Percentiles rank a stretch among this genome's conserved stretches.
Conservation (phyloP, 2,888 invertebrate species). For the Sinhomidia bicolor region DNA sequence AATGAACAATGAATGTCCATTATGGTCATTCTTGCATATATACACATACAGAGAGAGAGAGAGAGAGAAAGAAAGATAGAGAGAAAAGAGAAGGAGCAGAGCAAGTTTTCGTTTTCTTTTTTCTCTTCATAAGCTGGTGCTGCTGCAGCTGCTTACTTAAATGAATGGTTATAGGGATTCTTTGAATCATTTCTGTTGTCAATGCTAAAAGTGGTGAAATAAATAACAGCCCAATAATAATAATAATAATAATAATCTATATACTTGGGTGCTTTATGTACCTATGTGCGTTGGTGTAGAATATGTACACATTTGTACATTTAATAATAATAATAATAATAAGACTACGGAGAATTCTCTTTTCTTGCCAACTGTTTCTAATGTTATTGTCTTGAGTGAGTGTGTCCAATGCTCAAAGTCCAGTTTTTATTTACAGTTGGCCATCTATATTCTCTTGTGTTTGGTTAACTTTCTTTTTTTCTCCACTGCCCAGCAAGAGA, state of each 20-base stretch:
- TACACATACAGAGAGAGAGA: background rate
- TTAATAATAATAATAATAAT: background rate
- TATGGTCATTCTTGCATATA: conserved; percentile 80
- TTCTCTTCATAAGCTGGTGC: conserved; percentile 17
- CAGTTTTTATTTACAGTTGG: conserved; percentile 1
- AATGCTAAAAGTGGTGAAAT: conserved; percentile 79
- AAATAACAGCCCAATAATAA: conserved; percentile 80
- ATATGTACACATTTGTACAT: background rate
- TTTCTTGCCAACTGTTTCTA: background rate
- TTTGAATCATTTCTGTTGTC: conserved; percentile 80
- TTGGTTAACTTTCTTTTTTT: background rate
- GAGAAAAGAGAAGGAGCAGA: background rate
- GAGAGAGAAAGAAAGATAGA: too few species aligned
- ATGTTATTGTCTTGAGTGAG: background rate
- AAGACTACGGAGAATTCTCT: background rate
- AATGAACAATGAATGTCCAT: conserved; percentile 80
- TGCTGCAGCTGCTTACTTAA: conserved; percentile 60
- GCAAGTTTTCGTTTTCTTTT: background rate
- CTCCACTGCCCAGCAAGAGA: too few species aligned
- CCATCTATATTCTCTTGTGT: background rate
- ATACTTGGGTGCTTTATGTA: background rate
- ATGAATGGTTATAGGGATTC: conserved; percentile 78
- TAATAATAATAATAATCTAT: too few species aligned
- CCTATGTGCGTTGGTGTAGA: background rate
- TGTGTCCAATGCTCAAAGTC: background rate